phyloP scores from a whole-genome alignment of 2,888 invertebrate species.

The Rugalucina vietnamica region DNA sequence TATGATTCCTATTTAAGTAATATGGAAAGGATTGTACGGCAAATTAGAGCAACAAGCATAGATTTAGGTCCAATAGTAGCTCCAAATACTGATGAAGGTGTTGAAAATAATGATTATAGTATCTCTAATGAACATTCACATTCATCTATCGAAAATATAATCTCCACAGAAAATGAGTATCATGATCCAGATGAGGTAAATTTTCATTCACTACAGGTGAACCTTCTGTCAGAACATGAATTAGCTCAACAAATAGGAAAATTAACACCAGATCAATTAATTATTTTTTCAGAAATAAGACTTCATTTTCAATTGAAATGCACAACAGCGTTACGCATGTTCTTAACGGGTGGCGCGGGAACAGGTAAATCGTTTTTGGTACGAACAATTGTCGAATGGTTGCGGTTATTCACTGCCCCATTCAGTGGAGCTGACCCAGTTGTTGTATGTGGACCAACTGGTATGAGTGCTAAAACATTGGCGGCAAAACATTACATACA shows the following conservation, averaged over 20 bases:
- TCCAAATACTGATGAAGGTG: slow-evolving; percentile 34
- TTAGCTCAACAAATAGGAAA: slow-evolving; percentile 7
- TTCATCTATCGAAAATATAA: too few species aligned
- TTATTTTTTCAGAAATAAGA: slow-evolving; percentile 22
- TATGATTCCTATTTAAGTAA: slow-evolving; percentile 27
- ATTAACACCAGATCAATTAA: slow-evolving; percentile 38
- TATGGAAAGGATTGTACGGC: slow-evolving; percentile 44
- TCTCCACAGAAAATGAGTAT: too few species aligned
- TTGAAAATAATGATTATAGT: too few species aligned
- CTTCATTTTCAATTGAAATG: slow-evolving; percentile 18
- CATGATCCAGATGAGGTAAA: too few species aligned
- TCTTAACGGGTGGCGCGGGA: slow-evolving; percentile 46
- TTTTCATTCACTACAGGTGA: slow-evolving; percentile 21
- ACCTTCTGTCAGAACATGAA: slow-evolving; percentile 22
- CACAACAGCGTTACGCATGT: slow-evolving; percentile 11
- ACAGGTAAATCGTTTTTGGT: slow-evolving; percentile 49
- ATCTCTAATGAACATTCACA: too few species aligned
- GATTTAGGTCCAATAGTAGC: slow-evolving; percentile 34
- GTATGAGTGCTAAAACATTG: slow-evolving; percentile 54
- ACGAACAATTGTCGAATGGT: slow-evolving; percentile 46
- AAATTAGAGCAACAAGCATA: slow-evolving; percentile 15
- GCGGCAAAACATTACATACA: slow-evolving; percentile 50
- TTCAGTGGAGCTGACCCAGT: slow-evolving; percentile 38
- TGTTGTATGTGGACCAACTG: slow-evolving; percentile 52
- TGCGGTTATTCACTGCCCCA: slow-evolving; percentile 23